Percentiles rank a stretch among this genome's conserved stretches.
Evolutionary conservation across 2,113 vertebrate species (phyloP).

Genomic region (Bombycilla garrulus): DNA sequence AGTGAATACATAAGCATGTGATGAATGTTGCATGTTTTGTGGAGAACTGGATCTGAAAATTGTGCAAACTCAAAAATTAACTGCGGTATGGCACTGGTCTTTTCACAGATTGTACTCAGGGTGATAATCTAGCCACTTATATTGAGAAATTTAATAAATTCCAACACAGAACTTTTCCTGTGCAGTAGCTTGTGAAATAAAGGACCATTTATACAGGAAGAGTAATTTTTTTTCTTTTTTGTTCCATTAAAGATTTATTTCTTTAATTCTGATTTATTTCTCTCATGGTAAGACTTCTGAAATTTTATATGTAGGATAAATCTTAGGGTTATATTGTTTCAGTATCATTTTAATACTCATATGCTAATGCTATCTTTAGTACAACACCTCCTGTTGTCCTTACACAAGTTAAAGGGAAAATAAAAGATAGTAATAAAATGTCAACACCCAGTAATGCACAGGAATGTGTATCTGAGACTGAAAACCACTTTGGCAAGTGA

Average conservation of each 20-base stretch:
- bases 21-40: background rate
- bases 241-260: background rate
- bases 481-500: background rate
- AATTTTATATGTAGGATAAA: background rate
- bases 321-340: background rate
- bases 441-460: background rate
- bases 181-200: background rate
- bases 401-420: background rate
- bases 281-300: background rate
- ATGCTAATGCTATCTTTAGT: background rate
- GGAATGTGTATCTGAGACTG: background rate
- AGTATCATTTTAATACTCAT: background rate
- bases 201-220: background rate
- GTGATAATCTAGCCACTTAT: background rate
- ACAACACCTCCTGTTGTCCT: background rate
- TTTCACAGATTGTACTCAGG: background rate
- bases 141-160: background rate
- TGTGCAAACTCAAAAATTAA: background rate
- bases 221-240: background rate
- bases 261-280: background rate
- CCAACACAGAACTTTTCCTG: background rate
- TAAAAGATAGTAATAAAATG: background rate
- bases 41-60: background rate
- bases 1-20: background rate
- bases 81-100: fast-evolving